Conservation (phyloP, 1,140 invertebrate genomes). For the Maniola jurtina region DNA sequence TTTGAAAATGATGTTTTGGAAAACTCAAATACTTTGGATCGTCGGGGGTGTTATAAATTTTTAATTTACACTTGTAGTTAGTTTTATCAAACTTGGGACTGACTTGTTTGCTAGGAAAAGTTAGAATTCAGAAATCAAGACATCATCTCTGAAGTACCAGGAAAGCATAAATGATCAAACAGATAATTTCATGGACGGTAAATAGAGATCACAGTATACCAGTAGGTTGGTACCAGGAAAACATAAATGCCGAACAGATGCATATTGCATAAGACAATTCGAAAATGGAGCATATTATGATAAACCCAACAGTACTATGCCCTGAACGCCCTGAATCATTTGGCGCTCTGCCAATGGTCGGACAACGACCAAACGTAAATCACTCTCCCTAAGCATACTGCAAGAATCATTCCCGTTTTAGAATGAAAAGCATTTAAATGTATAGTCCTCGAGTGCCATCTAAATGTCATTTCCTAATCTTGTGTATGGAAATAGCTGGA, state of each 20-base stretch:
- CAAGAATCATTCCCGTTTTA: conserved; percentile 31
- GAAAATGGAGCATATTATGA: conserved; percentile 8
- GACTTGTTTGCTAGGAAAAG: too few species aligned
- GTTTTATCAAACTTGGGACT: too few species aligned
- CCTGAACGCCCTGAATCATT: conserved; percentile 25
- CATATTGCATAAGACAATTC: conserved; percentile 23
- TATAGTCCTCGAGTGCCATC: conserved; percentile 21
- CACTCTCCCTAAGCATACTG: conserved; percentile 27
- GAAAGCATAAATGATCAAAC: too few species aligned
- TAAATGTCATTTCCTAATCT: conserved; percentile 19
- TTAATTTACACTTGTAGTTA: too few species aligned
- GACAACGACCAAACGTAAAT: conserved; percentile 32
- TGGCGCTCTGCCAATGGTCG: conserved; percentile 32
- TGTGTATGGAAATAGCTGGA: not conserved
- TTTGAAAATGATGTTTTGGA: too few species aligned
- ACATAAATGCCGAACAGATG: not conserved
- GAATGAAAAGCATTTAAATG: conserved; percentile 28
- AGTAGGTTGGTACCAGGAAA: not conserved
- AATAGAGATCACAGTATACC: not conserved
- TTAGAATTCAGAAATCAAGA: too few species aligned
- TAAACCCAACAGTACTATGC: conserved; percentile 14
- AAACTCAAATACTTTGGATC: too few species aligned
- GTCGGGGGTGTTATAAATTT: too few species aligned
- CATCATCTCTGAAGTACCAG: too few species aligned
- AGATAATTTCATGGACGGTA: too few species aligned